These are phyloP conservation scores for Dromaius novaehollandiae DNA, from an alignment of 2,113 vertebrate species.

Conservation along the genomic window DNA sequence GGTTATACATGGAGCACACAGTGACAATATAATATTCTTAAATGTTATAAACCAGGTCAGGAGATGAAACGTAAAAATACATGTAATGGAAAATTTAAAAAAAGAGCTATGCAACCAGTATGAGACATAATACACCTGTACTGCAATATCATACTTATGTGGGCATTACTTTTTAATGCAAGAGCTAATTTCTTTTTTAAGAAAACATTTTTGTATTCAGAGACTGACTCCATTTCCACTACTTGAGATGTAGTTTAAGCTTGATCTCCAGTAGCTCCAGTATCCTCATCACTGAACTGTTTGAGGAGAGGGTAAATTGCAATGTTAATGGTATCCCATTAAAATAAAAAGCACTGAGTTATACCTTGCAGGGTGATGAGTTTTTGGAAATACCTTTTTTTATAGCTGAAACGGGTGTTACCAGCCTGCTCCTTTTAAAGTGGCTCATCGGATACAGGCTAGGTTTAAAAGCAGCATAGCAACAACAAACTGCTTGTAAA, in stretches of 20 bases:
- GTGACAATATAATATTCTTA: neutral
- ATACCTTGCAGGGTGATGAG: neutral
- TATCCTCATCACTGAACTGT: neutral
- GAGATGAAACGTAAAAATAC: neutral
- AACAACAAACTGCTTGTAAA: neutral
- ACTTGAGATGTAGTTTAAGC: neutral
- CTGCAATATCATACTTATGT: neutral
- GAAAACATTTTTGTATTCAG: neutral
- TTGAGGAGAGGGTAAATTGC: neutral
- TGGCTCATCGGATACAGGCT: neutral
- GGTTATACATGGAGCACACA: neutral
- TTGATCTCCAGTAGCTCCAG: neutral
- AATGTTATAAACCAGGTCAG: slow-evolving; percentile 1
- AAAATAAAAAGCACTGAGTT: neutral
- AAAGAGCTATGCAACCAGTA: neutral
- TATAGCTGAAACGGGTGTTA: neutral
- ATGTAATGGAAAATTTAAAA: neutral
- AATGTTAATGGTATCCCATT: neutral
- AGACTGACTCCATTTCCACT: neutral
- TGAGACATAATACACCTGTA: neutral
- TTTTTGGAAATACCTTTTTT: neutral
- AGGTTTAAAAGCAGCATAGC: neutral
- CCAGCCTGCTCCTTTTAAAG: neutral
- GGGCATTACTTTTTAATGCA: neutral
- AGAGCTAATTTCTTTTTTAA: neutral